Percentiles rank a stretch among this genome's conserved stretches.
These are phyloP conservation scores for Pygoscelis adeliae DNA, from an alignment of 2,113 vertebrate genomes.

Conservation along the genomic window DNA sequence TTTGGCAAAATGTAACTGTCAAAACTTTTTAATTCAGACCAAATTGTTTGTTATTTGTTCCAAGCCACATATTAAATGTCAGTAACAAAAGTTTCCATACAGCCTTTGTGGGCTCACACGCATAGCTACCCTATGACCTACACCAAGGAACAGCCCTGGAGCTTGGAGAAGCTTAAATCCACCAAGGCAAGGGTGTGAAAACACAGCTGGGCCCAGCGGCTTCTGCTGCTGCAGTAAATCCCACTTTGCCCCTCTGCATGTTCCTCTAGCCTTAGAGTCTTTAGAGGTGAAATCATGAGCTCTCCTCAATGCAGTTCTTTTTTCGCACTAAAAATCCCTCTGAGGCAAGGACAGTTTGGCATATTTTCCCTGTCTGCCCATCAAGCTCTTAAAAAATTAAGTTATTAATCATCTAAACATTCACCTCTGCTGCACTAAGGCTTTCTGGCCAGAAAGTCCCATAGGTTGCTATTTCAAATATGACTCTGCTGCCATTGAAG, in stretches of 20 bases:
- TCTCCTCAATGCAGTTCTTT: neutral
- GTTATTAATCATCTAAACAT: conserved; percentile 33
- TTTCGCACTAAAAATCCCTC: neutral
- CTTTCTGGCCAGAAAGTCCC: conserved; percentile 14
- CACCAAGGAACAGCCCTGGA: neutral
- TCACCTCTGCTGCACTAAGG: neutral
- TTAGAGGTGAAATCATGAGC: conserved; percentile 22
- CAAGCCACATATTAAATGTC: neutral
- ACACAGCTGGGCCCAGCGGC: conserved; percentile 1
- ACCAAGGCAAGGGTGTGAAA: neutral
- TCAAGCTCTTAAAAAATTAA: conserved; percentile 61
- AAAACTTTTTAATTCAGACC: conserved; percentile 7
- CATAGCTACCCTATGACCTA: neutral
- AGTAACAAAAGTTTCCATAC: neutral
- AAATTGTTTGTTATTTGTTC: conserved; percentile 15
- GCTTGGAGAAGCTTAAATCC: neutral
- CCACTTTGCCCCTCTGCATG: neutral
- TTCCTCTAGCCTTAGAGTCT: neutral
- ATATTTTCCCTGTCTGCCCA: neutral
- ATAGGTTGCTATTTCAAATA: conserved; percentile 22
- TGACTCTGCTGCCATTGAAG: neutral
- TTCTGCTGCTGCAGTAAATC: neutral
- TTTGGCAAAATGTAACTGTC: neutral
- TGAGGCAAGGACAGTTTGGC: neutral
- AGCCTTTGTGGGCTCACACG: neutral